A percentile compares a stretch with the other conserved stretches of the same genome.
These are phyloP conservation scores for Menidia beryllina DNA, from an alignment of 2,113 vertebrate genomes.

Conservation along the genomic window DNA sequence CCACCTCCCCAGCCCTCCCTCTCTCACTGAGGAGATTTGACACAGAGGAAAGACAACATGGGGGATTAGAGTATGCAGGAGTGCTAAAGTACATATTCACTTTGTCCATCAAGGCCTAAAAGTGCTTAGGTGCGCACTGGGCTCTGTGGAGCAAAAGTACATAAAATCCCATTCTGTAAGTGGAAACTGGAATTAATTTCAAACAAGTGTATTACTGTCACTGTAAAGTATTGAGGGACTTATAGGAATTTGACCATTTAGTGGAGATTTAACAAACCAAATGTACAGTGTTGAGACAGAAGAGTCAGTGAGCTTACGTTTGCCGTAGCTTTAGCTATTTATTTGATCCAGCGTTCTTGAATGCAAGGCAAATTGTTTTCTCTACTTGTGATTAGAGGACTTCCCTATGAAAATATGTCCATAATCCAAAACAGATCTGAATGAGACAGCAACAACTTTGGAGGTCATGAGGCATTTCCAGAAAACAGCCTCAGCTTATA, in stretches of 20 bases:
- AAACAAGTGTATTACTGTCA: not conserved
- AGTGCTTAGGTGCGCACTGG: slow-evolving; percentile 28
- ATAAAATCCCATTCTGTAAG: slow-evolving; percentile 2
- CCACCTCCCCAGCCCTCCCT: slow-evolving; percentile 43
- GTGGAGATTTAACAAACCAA: not conserved
- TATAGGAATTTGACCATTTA: slow-evolving; percentile 13
- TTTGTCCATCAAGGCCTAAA: slow-evolving; percentile 65
- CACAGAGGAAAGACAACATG: slow-evolving; percentile 72
- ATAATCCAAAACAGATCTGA: not conserved
- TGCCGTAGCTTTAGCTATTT: slow-evolving; percentile 7
- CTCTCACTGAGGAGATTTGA: slow-evolving; percentile 61
- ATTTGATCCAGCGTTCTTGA: slow-evolving; percentile 11
- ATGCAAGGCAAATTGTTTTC: not conserved
- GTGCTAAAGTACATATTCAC: slow-evolving; percentile 72
- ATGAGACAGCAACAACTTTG: not conserved
- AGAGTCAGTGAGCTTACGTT: slow-evolving; percentile 11
- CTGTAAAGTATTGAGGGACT: not conserved
- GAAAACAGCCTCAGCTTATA: not conserved
- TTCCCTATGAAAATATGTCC: not conserved
- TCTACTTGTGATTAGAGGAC: not conserved
- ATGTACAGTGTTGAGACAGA: not conserved
- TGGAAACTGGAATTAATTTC: not conserved
- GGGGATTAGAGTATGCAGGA: slow-evolving; percentile 68
- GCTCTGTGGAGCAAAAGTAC: slow-evolving; percentile 2
- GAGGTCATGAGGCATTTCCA: not conserved